A percentile compares a stretch with the other conserved stretches of the same genome.
These are phyloP conservation scores for Danaus plexippus DNA, from an alignment of 1,140 invertebrate genomes.

Conservation along the genomic window DNA sequence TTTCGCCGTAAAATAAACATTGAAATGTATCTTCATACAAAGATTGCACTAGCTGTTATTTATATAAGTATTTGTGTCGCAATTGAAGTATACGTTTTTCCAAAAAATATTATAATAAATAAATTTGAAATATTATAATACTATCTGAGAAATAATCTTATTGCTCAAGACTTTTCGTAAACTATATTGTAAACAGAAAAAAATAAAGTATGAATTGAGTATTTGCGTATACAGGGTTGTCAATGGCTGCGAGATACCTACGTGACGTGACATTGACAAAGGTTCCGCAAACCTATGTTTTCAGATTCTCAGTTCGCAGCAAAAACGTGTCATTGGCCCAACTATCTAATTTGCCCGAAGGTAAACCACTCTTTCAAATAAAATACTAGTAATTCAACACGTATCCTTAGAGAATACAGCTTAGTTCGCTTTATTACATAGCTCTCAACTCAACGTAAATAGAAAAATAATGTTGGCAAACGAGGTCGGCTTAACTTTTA, in stretches of 20 bases:
- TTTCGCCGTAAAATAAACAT: neutral
- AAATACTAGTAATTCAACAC: conserved; percentile 28
- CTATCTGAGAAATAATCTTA: too few relatives aligned
- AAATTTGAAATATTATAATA: too few relatives aligned
- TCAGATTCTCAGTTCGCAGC: conserved; percentile 19
- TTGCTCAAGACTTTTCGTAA: too few relatives aligned
- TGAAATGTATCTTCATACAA: too few relatives aligned
- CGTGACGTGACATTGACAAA: conserved; percentile 12
- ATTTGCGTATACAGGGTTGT: neutral
- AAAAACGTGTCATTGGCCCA: conserved; percentile 22
- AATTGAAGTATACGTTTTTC: too few relatives aligned
- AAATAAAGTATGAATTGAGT: too few relatives aligned
- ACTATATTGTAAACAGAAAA: too few relatives aligned
- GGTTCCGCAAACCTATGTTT: conserved; percentile 12
- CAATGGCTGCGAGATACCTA: conserved; percentile 13
- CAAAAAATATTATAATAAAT: too few relatives aligned
- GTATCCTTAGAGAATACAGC: conserved; percentile 17
- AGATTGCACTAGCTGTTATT: too few relatives aligned
- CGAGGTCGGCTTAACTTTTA: too few relatives aligned
- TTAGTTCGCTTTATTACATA: conserved; percentile 18
- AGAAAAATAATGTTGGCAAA: conserved; percentile 17
- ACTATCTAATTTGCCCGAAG: conserved; percentile 31
- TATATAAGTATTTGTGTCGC: too few relatives aligned
- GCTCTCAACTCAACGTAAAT: conserved; percentile 17
- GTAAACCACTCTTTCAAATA: conserved; percentile 31